Evolutionary conservation across 1,140 invertebrate genomes (phyloP), one percentile per base, ranked within the genome.

Genomic region (Calliphora vicina): DNA sequence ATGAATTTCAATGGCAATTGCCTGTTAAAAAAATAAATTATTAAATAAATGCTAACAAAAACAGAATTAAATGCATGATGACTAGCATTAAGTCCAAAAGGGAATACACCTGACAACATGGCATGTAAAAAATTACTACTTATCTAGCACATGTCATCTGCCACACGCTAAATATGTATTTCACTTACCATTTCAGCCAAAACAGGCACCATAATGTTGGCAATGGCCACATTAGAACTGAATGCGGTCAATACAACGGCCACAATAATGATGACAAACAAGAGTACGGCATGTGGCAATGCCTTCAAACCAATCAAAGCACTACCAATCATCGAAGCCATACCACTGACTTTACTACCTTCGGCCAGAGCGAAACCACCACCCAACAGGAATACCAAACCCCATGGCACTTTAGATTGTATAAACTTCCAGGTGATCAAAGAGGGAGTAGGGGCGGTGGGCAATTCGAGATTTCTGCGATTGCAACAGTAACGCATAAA

Each of bases 351-450:
- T 85, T 95, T 94, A 84, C 95, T 95, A 73, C 95, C 97, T 73
- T 96, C 93, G 0, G 97, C 97, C 25, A 98, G 92, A 0, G 97
- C 96, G 90, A 98, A 97, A 0, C 97, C 97, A 73, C 96, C 96
- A 43, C 96, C 94, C 17, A 96, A 91, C 76, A 96, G 92, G 85
- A 96, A 93, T 23, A 96, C 93, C 4, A 96, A 90, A 83, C 95
- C 94, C 95, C 95, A 96, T 23, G 95, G 95, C 83, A 96, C 93
- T 85, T 95, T 96, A 67, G 94, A 92, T 86, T 96, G 95, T 42
- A 96, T 92, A 43, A 94, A 93, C 84, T 94, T 94, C 96, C 96
- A 96, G n/a, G 94, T 95, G 12, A 96, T 93, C 17, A 96, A 91
- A 1, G 94, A 93, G 1, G 93, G 92, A 0, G 94, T 94, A 0